A percentile compares a stretch with the other conserved stretches of the same genome.
Evolutionary conservation across 2,888 invertebrate genomes (phyloP).

Genomic region (Axea sp.): DNA sequence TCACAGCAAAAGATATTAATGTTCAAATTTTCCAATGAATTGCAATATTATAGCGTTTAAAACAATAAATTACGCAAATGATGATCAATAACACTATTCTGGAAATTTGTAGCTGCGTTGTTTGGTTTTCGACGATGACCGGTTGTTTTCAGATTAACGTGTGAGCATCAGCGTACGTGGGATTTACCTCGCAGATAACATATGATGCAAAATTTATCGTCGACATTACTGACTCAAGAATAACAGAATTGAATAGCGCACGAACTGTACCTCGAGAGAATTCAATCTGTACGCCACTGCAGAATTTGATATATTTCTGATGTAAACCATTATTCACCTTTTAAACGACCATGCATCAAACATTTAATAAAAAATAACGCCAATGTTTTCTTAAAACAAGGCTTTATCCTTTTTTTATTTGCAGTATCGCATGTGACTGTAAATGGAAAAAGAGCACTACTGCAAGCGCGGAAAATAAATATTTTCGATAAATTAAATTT

Average conservation of each 20-base stretch:
- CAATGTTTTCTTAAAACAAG: not conserved
- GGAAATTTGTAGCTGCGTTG: conserved; percentile 38
- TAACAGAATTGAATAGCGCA: conserved; percentile 35
- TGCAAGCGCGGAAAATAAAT: too few relatives aligned
- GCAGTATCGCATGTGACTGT: too few relatives aligned
- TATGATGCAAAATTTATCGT: conserved; percentile 39
- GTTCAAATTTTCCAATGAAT: not conserved
- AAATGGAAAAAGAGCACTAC: too few relatives aligned
- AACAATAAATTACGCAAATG: conserved; percentile 16
- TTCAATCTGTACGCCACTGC: conserved; percentile 27
- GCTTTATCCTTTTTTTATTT: too few relatives aligned
- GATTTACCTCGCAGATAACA: conserved; percentile 24
- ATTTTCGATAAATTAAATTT: too few relatives aligned
- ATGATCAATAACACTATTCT: conserved; percentile 31
- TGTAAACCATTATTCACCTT: conserved; percentile 9
- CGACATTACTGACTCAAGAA: conserved; percentile 40
- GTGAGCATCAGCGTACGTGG: conserved; percentile 24
- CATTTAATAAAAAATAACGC: not conserved
- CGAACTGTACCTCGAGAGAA: conserved; percentile 10
- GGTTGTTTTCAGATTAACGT: conserved; percentile 31
- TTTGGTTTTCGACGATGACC: conserved; percentile 37
- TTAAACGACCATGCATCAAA: conserved; percentile 1
- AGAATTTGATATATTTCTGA: conserved; percentile 25
- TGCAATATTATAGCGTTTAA: not conserved
- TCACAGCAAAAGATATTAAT: too few relatives aligned